These are phyloP conservation scores for Lymantria dispar DNA, from an alignment of 2,888 invertebrate species.

Conservation along the genomic window DNA sequence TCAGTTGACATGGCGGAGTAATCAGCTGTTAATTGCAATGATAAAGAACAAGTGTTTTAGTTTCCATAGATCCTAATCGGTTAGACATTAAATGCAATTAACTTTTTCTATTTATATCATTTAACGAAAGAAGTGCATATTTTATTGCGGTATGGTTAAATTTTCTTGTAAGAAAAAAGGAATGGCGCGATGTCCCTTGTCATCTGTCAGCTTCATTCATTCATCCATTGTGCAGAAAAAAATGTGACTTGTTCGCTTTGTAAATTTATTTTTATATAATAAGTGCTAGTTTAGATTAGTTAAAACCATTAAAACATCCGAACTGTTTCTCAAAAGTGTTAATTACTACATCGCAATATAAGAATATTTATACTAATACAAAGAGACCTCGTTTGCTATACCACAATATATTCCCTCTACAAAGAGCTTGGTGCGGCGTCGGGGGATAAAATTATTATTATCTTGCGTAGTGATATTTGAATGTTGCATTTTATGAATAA, in stretches of 20 bases:
- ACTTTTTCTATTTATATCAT: constrained; percentile 22
- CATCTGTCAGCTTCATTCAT: constrained; percentile 77
- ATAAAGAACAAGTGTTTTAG: constrained; percentile 54
- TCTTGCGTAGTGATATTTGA: constrained; percentile 50
- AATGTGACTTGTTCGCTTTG: constrained; percentile 76
- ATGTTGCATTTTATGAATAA: constrained; percentile 42
- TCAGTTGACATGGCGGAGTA: constrained; percentile 73
- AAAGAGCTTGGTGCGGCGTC: constrained; percentile 74
- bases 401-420: constrained; percentile 61
- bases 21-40: constrained; percentile 80
- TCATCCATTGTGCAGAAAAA: constrained; percentile 80
- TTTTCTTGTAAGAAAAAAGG: constrained; percentile 42
- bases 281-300: constrained; percentile 57
- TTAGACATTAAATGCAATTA: constrained; percentile 21
- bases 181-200: constrained; percentile 79
- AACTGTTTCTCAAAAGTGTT: constrained; percentile 42
- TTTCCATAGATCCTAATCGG: constrained; percentile 31
- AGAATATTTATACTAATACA: constrained; percentile 22
- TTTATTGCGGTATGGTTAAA: constrained; percentile 23
- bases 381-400: constrained; percentile 31
- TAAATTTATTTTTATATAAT: constrained; percentile 67
- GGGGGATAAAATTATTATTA: constrained; percentile 58
- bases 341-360: constrained; percentile 40
- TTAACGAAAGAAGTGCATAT: constrained; percentile 6
- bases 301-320: constrained; percentile 49